Evolutionary conservation across 2,113 vertebrate species (phyloP).

Genomic region (Xyliphius kryptos): DNA sequence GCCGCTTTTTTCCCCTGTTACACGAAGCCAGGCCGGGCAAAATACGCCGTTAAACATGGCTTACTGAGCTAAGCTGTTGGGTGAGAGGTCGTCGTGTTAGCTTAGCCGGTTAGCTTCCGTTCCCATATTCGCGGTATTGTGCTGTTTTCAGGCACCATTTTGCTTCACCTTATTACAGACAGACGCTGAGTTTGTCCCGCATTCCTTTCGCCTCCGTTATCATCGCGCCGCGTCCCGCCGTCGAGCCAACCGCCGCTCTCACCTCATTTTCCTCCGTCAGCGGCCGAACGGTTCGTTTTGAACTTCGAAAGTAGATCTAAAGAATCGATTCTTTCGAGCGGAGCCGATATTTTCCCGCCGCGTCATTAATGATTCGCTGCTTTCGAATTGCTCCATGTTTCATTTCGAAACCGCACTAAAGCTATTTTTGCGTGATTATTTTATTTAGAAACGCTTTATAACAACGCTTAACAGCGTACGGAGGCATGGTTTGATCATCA

Average conservation of each 20-base stretch:
- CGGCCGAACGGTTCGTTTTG: conserved; percentile 9
- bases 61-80: too few species aligned
- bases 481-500: too few species aligned
- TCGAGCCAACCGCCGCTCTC: background rate
- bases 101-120: background rate
- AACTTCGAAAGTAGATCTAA: background rate
- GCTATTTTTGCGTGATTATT: background rate
- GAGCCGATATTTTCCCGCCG: conserved; percentile 4
- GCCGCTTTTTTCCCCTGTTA: background rate
- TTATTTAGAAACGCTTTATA: too few species aligned
- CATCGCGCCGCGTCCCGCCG: background rate
- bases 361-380: background rate
- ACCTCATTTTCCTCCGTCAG: background rate
- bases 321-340: conserved; percentile 20
- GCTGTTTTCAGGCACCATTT: background rate
- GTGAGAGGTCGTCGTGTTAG: background rate
- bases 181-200: too few species aligned
- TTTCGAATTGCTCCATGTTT: background rate
- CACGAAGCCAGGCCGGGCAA: too few species aligned
- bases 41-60: too few species aligned
- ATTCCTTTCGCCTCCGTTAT: too few species aligned
- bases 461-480: too few species aligned
- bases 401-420: background rate
- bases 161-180: background rate
- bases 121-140: background rate